phyloP scores from a whole-genome alignment of 2,113 vertebrate genomes.

The Passer domesticus region DNA sequence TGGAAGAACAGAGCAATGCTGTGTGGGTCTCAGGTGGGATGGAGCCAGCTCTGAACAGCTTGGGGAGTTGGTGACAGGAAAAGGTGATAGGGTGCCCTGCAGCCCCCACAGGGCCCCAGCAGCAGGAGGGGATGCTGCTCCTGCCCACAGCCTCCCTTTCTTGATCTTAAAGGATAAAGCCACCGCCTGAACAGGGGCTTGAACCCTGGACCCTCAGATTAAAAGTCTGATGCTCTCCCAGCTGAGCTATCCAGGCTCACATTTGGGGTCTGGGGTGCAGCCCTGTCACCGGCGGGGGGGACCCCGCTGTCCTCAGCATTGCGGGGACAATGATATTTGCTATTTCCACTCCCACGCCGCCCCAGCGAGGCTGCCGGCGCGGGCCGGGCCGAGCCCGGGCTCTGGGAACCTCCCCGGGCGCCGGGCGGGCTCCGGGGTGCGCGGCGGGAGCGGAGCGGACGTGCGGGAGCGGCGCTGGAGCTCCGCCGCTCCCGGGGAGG shows the following conservation, averaged over 20 bases:
- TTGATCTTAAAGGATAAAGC: neutral
- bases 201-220: constrained; percentile 57
- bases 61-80: neutral
- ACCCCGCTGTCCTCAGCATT: fast-evolving
- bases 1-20: no score
- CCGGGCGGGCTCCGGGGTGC: neutral
- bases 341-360: neutral
- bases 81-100: fast-evolving
- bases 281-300: fast-evolving
- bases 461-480: neutral
- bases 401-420: neutral
- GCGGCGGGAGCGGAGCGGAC: neutral
- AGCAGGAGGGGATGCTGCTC: fast-evolving
- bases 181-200: constrained; percentile 20
- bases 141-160: fast-evolving
- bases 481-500: neutral
- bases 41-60: neutral
- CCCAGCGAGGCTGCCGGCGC: neutral
- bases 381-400: neutral
- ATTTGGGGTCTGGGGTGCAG: fast-evolving
- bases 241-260: constrained; percentile 45
- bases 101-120: fast-evolving
- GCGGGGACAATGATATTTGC: fast-evolving
- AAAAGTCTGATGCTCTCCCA: constrained; percentile 61
- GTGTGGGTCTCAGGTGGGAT: neutral